Base-by-base conservation (phyloP, 2,113 vertebrate species). In the Zosterops japonicus region DNA sequence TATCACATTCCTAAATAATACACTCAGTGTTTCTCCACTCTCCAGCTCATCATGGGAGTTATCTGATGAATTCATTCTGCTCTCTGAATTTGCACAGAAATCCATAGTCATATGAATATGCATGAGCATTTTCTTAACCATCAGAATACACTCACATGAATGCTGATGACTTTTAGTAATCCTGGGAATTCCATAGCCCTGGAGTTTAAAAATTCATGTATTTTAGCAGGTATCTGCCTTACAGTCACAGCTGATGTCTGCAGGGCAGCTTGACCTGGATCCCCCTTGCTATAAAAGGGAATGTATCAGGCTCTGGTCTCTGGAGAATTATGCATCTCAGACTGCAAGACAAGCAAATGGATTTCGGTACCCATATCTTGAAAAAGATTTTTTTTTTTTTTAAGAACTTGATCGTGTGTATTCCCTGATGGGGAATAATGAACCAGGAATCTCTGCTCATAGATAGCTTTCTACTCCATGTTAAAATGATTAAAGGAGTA, bases 241-340 rank as follows among this genome's bases (percentile, higher is more conserved):
- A 6, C 12, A 50, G 78, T 53, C 50, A 25, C 71, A 90, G 90
- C 79, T 95, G 83, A 47, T 91, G n/a, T 33, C 81, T 84, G 70
- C 74, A 87, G 83, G 87, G 89, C 46, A 87, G n/a, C 61, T 87
- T 95, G 89, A 79, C 87, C 89, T 89, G 69, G 4, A 65, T 85
- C 41, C 25, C 14, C n/a, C 36, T 64, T 78, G 57, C 31, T 82
- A 12, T 63, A 24, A 75, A 92, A 87, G 5, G 21, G n/a, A 60
- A 46, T 41, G 2, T 76, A 76, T 93, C 42, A 47, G 39, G 12
- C 67, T 83, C 17, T 19, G 28, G 20, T 79, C 84, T 85, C 92
- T 57, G 24, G 85, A 83, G 85, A 79, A 69, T 79, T 61, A 15
- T 49, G 25, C 78, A 52, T 59, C 36, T 87, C 46, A 27, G 29